phyloP scores from a whole-genome alignment of 1,140 invertebrate genomes.

The Euwallacea similis region DNA sequence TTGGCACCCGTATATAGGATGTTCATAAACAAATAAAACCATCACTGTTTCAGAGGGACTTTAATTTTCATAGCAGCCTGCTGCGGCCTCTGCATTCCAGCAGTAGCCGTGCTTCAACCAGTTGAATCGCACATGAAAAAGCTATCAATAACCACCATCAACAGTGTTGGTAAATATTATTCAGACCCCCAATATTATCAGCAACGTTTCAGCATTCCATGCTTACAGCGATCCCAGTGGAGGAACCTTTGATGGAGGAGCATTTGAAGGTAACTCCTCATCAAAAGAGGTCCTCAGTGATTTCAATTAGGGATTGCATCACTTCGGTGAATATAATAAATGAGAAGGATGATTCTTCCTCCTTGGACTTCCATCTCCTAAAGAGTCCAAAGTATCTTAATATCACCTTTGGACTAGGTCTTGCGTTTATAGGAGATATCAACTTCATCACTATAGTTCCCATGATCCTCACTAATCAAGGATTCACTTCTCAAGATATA shows the following conservation, averaged over 20 bases:
- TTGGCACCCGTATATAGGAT: too few species aligned
- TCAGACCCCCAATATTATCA: not conserved
- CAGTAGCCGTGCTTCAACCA: slow-evolving; percentile 65
- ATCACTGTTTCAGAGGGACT: slow-evolving; percentile 49
- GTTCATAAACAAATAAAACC: not conserved
- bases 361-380: slow-evolving; percentile 46
- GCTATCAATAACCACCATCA: slow-evolving; percentile 11
- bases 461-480: slow-evolving; percentile 42
- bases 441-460: slow-evolving; percentile 47
- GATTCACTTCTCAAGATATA: slow-evolving; percentile 39
- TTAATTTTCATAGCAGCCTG: slow-evolving; percentile 65
- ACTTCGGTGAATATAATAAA: slow-evolving; percentile 2
- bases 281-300: not conserved
- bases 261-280: not conserved
- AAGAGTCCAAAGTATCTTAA: slow-evolving; percentile 47
- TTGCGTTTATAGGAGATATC: slow-evolving; percentile 46
- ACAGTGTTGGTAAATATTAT: slow-evolving; percentile 10
- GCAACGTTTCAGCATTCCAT: not conserved
- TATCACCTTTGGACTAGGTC: slow-evolving; percentile 45
- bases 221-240: not conserved
- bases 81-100: slow-evolving; percentile 63
- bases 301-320: slow-evolving; percentile 23
- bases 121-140: slow-evolving; percentile 69
- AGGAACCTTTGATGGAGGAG: slow-evolving; percentile 5
- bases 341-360: slow-evolving; percentile 1